A percentile compares a stretch with the other conserved stretches of the same genome.
These are phyloP conservation scores for Hyphantria cunea DNA, from an alignment of 1,140 invertebrate genomes.

Conservation along the genomic window DNA sequence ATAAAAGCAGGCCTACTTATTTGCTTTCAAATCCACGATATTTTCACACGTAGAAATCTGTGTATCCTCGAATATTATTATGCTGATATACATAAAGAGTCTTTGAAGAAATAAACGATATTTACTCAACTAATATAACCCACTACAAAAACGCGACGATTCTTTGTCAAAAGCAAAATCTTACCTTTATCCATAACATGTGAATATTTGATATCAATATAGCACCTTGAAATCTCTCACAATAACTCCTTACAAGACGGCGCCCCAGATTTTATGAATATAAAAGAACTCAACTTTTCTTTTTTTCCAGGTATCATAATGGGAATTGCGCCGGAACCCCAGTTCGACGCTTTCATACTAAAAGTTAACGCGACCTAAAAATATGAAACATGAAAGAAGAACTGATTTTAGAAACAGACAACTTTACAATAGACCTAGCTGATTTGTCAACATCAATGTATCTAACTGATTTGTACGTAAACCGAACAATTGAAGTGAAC, in stretches of 20 bases:
- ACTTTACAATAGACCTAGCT: conserved; percentile 63
- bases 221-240: conserved; percentile 1
- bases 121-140: too few relatives aligned
- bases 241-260: conserved; percentile 9
- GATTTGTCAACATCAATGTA: conserved; percentile 77
- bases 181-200: conserved; percentile 12
- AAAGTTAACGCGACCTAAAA: conserved; percentile 29
- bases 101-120: too few relatives aligned
- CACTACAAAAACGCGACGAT: too few relatives aligned
- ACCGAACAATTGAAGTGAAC: conserved; percentile 63
- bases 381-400: conserved; percentile 74
- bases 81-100: too few relatives aligned
- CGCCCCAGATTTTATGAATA: not conserved
- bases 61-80: too few relatives aligned
- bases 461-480: conserved; percentile 66
- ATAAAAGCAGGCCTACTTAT: too few relatives aligned
- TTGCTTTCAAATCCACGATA: too few relatives aligned
- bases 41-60: too few relatives aligned
- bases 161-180: conserved; percentile 1
- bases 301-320: conserved; percentile 25
- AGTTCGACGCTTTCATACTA: conserved; percentile 4
- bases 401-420: conserved; percentile 55
- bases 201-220: conserved; percentile 16
- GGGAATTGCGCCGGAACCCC: conserved; percentile 12
- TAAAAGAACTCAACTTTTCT: conserved; percentile 11